Base-by-base conservation (phyloP, 2,797 vertebrate species). In the Notolepis coatsorum region DNA sequence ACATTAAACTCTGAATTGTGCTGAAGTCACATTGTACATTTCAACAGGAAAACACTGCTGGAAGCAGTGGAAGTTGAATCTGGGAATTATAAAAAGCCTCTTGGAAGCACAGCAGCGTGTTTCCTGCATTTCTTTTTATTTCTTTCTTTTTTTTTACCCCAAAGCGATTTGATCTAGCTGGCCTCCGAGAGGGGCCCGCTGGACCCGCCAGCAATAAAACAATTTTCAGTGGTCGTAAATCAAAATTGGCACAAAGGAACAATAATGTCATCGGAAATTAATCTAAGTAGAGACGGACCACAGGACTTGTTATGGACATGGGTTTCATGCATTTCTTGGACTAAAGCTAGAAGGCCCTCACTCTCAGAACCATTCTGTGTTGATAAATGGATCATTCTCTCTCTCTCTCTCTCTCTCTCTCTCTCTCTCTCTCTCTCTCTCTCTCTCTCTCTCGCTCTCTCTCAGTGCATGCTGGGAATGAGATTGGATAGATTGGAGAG, bases 211-310 rank as follows among this genome's bases (percentile, higher is more conserved):
- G 60, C 54, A 71, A 61, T 73, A 56, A 71, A 77, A 25, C 31
- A 51, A 64, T 73, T 79, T 75, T 60, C 45, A 59, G 71, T 2
- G 10, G 10, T 15, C 48, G 28, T 63, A 25, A 56, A 43, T 70
- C 65, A 60, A 48, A 68, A 53, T 31, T 50, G 65, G 55, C 67
- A 57, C 24, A 38, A 55, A 60, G 50, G n/a, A 45, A 73, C 56
- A 82, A 69, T 64, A 68, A 79, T 66, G 65, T 65, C 73, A 67
- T 62, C 23, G 5, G 51, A 71, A 69, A 49, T 71, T 21, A 66
- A 56, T 31, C 25, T 37, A 53, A 58, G 56, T 60, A 68, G 71
- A 51, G 33, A 20, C 18, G 2, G 61, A 75, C 72, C 79, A 10
- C 75, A 59, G 51, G 45, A 42, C 45, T 65, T 23, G 46, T 50